Conservation (phyloP, 2,797 vertebrate genomes). For the Luscinia luscinia region DNA sequence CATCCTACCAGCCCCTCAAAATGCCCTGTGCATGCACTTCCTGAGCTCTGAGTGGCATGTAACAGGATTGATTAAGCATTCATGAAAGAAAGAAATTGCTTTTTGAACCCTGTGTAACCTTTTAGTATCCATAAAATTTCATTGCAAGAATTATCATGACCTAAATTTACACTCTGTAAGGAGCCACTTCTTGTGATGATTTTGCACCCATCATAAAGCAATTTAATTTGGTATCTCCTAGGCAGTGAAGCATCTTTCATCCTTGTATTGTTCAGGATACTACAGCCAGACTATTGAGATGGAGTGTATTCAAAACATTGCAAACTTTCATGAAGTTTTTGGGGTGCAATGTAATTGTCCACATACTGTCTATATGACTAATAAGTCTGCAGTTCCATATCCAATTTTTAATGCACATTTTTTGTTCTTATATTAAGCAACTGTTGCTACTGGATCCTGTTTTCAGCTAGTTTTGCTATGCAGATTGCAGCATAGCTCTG, state of each 20-base stretch:
- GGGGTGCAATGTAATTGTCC: not conserved
- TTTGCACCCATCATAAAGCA: not conserved
- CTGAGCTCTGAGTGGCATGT: not conserved
- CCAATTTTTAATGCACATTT: not conserved
- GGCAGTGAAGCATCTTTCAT: not conserved
- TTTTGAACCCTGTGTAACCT: not conserved
- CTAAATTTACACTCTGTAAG: not conserved
- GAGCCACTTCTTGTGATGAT: not conserved
- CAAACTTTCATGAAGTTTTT: not conserved
- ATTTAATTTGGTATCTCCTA: not conserved
- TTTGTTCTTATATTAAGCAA: not conserved
- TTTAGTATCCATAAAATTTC: not conserved
- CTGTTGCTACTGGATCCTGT: not conserved
- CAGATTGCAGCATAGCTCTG: slow-evolving; percentile 8
- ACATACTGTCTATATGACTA: not conserved
- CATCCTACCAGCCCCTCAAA: not conserved
- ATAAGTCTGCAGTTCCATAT: not conserved
- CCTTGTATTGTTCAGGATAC: not conserved
- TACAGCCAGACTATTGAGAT: not conserved
- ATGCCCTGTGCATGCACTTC: not conserved
- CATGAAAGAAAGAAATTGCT: not conserved
- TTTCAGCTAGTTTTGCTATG: not conserved
- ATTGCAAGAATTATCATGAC: not conserved
- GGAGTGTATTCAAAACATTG: not conserved
- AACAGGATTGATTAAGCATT: not conserved